phyloP scores from a whole-genome alignment of 1,140 invertebrate species.

The Propsilocerus akamusi region DNA sequence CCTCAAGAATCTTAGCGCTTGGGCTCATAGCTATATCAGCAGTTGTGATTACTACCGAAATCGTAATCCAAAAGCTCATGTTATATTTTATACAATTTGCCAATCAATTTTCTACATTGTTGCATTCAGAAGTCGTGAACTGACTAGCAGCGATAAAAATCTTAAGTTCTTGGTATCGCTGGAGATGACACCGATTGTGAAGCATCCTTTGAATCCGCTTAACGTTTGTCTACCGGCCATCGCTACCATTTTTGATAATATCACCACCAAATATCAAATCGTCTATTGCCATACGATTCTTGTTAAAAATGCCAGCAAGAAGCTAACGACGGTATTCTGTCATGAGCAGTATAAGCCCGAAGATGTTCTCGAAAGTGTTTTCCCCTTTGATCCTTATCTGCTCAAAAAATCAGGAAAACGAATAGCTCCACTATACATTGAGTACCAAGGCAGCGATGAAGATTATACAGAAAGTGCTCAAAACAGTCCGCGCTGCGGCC shows the following conservation, averaged over 20 bases:
- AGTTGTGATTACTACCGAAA: conserved; percentile 27
- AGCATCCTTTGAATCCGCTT: conserved; percentile 69
- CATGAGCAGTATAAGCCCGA: conserved; percentile 24
- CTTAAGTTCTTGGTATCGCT: conserved; percentile 57
- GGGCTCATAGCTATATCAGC: conserved; percentile 58
- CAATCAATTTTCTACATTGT: conserved; percentile 83
- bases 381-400: conserved; percentile 66
- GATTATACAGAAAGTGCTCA: conserved; percentile 9
- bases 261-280: conserved; percentile 71
- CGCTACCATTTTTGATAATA: conserved; percentile 63
- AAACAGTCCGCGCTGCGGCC: background rate
- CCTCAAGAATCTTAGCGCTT: conserved; percentile 41
- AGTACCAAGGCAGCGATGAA: conserved; percentile 20
- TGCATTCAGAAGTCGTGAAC: conserved; percentile 55
- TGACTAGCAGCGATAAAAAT: conserved; percentile 53
- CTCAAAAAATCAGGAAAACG: conserved; percentile 30
- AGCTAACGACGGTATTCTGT: conserved; percentile 33
- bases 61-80: conserved; percentile 42
- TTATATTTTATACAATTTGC: conserved; percentile 75
- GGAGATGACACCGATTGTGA: conserved; percentile 67
- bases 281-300: conserved; percentile 84
- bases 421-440: conserved; percentile 24
- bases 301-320: conserved; percentile 58
- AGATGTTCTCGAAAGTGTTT: conserved; percentile 43
- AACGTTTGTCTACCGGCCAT: conserved; percentile 55